Evolutionary conservation across 2,888 invertebrate genomes (phyloP).

Genomic region (Malthinus seriepunctatus): DNA sequence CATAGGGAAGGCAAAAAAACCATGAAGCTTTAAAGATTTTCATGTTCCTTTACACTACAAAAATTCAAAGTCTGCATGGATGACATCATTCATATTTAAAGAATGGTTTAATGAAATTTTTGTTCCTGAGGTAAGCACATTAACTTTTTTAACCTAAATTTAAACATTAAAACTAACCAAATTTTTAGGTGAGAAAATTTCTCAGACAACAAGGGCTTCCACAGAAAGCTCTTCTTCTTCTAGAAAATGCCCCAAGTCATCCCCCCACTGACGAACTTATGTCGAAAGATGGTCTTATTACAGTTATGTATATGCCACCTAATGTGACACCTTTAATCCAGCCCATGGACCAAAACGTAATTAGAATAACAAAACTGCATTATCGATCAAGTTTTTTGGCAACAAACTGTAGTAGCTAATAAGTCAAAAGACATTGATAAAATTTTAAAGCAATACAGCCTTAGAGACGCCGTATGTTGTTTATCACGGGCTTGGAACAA

Average conservation of each 20-base stretch:
- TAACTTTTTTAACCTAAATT: not conserved
- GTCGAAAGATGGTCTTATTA: slow-evolving; percentile 15
- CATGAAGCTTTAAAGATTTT: slow-evolving; percentile 36
- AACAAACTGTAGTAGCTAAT: not conserved
- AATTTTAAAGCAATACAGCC: too few species aligned
- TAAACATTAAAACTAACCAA: not conserved
- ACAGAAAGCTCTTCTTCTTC: not conserved
- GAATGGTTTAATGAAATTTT: not conserved
- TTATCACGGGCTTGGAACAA: too few species aligned
- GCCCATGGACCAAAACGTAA: slow-evolving; percentile 9
- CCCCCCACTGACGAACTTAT: slow-evolving; percentile 12
- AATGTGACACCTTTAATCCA: slow-evolving; percentile 20
- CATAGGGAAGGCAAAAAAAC: slow-evolving; percentile 40
- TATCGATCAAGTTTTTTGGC: not conserved
- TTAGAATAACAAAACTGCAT: not conserved
- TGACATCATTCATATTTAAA: slow-evolving; percentile 15
- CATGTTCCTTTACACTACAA: slow-evolving; percentile 33
- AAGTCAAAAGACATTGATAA: not conserved
- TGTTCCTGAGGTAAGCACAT: not conserved
- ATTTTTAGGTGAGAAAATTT: not conserved
- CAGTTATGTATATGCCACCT: slow-evolving; percentile 19
- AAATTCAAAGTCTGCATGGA: slow-evolving; percentile 35
- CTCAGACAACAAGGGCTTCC: not conserved
- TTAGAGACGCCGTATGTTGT: too few species aligned
- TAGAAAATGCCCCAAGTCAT: not conserved